Evolutionary conservation across 2,888 invertebrate genomes (phyloP).

Genomic region (Exephanes ischioxanthus): DNA sequence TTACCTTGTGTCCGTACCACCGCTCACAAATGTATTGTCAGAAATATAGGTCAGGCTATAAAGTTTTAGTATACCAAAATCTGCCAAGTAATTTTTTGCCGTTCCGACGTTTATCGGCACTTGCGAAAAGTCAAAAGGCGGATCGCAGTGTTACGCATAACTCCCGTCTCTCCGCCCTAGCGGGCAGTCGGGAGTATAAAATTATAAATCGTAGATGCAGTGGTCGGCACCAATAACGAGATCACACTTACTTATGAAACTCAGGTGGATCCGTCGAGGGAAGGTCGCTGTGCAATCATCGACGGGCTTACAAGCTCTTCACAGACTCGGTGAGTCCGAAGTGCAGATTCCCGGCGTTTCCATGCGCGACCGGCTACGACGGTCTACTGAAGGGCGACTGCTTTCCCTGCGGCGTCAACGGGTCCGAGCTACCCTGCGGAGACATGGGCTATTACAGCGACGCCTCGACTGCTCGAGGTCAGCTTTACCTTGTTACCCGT

Average conservation of each 20-base stretch:
- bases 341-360: constrained; percentile 96
- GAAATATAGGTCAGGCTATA: too few relatives aligned
- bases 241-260: neutral
- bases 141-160: too few relatives aligned
- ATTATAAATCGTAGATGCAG: neutral
- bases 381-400: constrained; percentile 92
- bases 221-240: neutral
- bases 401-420: constrained; percentile 88
- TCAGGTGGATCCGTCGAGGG: constrained; percentile 93
- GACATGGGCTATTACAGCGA: constrained; percentile 98
- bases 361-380: constrained; percentile 92
- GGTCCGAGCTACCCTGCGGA: constrained; percentile 89
- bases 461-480: constrained; percentile 92
- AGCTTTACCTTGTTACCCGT: constrained; percentile 94
- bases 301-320: constrained; percentile 97
- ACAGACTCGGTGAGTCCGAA: constrained; percentile 96
- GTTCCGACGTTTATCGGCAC: too few relatives aligned
- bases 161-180: too few relatives aligned
- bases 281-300: constrained; percentile 95
- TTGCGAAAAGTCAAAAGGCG: too few relatives aligned
- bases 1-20: too few relatives aligned
- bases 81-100: too few relatives aligned
- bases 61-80: too few relatives aligned
- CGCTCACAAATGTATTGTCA: too few relatives aligned
- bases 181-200: too few relatives aligned